phyloP scores from a whole-genome alignment of 2,888 invertebrate genomes.

The Agrochola litura region DNA sequence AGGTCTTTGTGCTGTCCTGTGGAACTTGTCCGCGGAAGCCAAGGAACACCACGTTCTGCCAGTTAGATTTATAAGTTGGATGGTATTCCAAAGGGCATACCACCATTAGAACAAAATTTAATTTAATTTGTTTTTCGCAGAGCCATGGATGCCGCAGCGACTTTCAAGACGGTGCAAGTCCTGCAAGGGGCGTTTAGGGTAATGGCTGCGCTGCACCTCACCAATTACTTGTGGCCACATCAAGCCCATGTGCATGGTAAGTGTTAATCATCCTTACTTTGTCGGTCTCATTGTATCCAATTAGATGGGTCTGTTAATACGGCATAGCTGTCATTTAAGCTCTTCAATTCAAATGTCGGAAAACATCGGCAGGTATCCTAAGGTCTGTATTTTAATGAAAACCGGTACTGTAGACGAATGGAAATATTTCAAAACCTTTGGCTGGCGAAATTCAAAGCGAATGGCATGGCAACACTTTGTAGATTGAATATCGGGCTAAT shows the following conservation, averaged over 20 bases:
- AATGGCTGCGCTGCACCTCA: conserved; percentile 46
- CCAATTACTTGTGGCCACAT: conserved; percentile 55
- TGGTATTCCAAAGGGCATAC: too few relatives aligned
- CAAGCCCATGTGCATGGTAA: conserved; percentile 56
- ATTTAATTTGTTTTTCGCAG: conserved; percentile 9
- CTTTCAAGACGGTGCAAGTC: conserved; percentile 42
- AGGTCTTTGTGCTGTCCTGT: too few relatives aligned
- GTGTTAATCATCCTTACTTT: neutral
- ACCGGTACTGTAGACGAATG: neutral
- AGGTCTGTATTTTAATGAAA: neutral
- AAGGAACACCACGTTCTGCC: too few relatives aligned
- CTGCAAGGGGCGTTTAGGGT: conserved; percentile 54
- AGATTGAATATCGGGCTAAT: neutral
- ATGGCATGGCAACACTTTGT: neutral
- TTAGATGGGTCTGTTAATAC: too few relatives aligned
- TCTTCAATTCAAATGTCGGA: neutral
- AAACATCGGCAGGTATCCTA: neutral
- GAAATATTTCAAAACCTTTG: neutral
- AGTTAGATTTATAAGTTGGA: too few relatives aligned
- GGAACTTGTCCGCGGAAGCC: too few relatives aligned
- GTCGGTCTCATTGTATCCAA: too few relatives aligned
- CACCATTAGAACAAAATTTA: too few relatives aligned
- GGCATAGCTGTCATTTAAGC: neutral
- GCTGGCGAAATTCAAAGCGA: neutral
- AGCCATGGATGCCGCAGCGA: conserved; percentile 42